phyloP scores from a whole-genome alignment of 1,140 invertebrate genomes.

The Latrodectus geometricus region DNA sequence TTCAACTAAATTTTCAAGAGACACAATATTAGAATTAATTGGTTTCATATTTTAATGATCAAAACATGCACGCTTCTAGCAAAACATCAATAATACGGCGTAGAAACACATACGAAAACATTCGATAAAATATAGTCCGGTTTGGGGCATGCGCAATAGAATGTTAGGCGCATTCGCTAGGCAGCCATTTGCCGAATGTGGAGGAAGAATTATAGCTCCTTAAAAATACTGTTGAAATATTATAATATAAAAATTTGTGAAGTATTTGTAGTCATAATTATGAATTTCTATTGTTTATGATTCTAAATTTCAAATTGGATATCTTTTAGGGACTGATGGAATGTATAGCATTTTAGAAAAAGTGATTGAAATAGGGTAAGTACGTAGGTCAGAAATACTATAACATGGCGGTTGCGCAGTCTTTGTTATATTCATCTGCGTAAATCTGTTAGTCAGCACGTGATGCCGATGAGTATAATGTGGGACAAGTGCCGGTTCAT shows the following conservation, averaged over 20 bases:
- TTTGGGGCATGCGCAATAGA: constrained; percentile 38
- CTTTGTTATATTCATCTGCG: constrained; percentile 47
- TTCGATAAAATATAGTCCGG: not conserved
- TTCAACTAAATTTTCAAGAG: not conserved
- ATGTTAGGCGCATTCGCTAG: constrained; percentile 27
- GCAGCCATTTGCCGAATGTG: constrained; percentile 50
- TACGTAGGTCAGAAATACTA: constrained; percentile 34
- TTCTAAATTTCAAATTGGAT: constrained; percentile 12
- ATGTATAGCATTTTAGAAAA: constrained; percentile 51
- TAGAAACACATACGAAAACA: not conserved
- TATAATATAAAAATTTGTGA: not conserved
- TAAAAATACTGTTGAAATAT: not conserved
- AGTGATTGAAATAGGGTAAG: constrained; percentile 58
- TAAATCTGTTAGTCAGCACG: constrained; percentile 52
- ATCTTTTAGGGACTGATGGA: constrained; percentile 44
- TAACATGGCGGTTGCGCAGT: constrained; percentile 61
- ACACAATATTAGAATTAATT: not conserved
- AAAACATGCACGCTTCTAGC: too few species aligned
- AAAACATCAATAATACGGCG: not conserved
- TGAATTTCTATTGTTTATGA: constrained; percentile 12
- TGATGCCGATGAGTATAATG: constrained; percentile 40
- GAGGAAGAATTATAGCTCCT: not conserved
- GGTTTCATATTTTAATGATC: too few species aligned
- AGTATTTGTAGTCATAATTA: not conserved
- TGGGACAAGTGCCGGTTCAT: constrained; percentile 11